Evolutionary conservation across 2,113 vertebrate species (phyloP), one percentile per base, ranked within the genome.

Genomic region (Gallinago media): DNA sequence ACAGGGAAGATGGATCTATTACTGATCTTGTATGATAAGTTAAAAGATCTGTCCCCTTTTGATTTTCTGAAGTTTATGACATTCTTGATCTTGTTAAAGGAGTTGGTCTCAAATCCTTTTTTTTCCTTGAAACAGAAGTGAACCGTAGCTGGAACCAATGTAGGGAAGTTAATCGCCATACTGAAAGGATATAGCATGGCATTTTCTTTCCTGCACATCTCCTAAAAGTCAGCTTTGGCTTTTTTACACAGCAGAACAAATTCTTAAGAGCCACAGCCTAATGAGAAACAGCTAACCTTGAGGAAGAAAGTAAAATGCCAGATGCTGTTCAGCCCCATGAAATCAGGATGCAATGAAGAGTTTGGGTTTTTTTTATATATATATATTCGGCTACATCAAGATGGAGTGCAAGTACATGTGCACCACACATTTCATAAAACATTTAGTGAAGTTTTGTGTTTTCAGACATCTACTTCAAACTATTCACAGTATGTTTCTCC

Each of bases 181-280:
- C 26, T 92, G 82, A 94, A 90, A 82, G 78, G 49, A 70, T 62
- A 73, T 8, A 91, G 18, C 47, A 85, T 63, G 34, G 3, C 34
- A 26, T 59, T 92, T 87, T 85, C 59, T 91, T 80, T 88, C 50
- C 61, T 49, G 42, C 8, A 91, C 38, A 73, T 92, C 68, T 92
- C 36, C 50, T 92, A 77, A 83, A 50, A 91, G 49, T 88, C 20
- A 59, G 12, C 22, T 76, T 82, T 81, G 49, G 38, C 31, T 96
- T 76, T 76, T 84, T 78, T 96, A 95, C 40, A 89, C 52, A 86
- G 66, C 31, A 84, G 40, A 88, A n/a, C 50, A 95, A 79, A 78
- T 85, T 91, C 83, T 62, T 50, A 72, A 94, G 23, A 76, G 29
- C 26, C 66, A 74, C 59, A 82, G 38, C 32, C 31, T 97, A 90